phyloP scores from a whole-genome alignment of 2,888 invertebrate genomes.

The Atrina japonica region DNA sequence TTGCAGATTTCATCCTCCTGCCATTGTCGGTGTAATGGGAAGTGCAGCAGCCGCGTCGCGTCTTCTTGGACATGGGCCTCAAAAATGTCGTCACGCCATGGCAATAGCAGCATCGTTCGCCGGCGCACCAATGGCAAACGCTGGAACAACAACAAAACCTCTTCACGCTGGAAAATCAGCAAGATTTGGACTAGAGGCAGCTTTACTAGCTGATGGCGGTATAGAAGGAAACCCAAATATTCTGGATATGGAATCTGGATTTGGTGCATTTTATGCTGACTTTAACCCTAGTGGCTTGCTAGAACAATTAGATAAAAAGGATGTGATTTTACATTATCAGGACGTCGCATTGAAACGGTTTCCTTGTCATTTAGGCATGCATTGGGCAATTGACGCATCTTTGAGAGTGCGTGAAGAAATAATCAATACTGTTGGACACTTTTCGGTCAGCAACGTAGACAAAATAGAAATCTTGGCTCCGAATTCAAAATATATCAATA shows the following conservation, averaged over 20 bases:
- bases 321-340: constrained; percentile 57
- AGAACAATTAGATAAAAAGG: constrained; percentile 24
- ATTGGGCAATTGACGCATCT: constrained; percentile 70
- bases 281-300: constrained; percentile 59
- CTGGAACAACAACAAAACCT: constrained; percentile 69
- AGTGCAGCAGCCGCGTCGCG: constrained; percentile 66
- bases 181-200: constrained; percentile 66
- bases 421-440: background rate
- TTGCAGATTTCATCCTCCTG: constrained; percentile 68
- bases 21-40: constrained; percentile 71
- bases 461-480: constrained; percentile 58
- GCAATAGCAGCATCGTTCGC: constrained; percentile 70
- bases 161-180: constrained; percentile 69
- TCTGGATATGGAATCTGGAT: constrained; percentile 63
- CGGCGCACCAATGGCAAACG: constrained; percentile 72
- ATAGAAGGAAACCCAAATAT: constrained; percentile 66
- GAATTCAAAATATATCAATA: constrained; percentile 65
- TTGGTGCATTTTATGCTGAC: constrained; percentile 68
- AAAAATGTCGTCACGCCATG: constrained; percentile 60
- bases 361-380: constrained; percentile 75
- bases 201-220: constrained; percentile 62
- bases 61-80: constrained; percentile 56
- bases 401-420: constrained; percentile 29
- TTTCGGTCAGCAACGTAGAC: constrained; percentile 31
- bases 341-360: constrained; percentile 59